These are phyloP conservation scores for Malacoraja senta DNA, from an alignment of 2,797 vertebrate species.

Conservation along the genomic window DNA sequence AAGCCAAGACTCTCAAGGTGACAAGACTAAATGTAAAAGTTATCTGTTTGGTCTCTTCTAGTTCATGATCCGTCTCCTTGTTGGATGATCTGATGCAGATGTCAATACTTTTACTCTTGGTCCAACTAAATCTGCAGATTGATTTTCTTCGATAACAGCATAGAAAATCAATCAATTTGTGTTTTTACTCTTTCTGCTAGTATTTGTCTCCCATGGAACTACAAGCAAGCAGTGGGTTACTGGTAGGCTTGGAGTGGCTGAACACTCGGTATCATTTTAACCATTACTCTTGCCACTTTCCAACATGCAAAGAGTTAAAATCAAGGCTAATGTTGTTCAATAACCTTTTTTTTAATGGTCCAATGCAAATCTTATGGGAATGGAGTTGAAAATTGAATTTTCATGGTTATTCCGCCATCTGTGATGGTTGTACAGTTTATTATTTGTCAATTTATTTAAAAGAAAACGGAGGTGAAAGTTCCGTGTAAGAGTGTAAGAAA, in stretches of 20 bases:
- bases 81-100: neutral
- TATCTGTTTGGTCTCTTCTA: neutral
- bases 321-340: neutral
- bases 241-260: neutral
- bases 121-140: neutral
- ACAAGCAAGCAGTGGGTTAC: too few species aligned
- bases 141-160: neutral
- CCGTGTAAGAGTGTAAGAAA: neutral
- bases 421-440: neutral
- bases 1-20: neutral
- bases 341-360: neutral
- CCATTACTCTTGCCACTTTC: too few species aligned
- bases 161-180: too few species aligned
- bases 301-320: too few species aligned
- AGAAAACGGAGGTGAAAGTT: neutral
- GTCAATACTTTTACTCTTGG: neutral
- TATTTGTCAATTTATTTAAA: neutral
- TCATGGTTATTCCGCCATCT: neutral
- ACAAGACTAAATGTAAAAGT: neutral
- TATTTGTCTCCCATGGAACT: neutral
- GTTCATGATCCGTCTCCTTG: neutral
- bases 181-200: neutral
- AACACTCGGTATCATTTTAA: neutral
- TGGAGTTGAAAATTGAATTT: neutral
- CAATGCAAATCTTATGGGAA: neutral